Evolutionary conservation across 2,888 invertebrate species (phyloP), one percentile per base, ranked within the genome.

Genomic region (Acanthosepion lycidas): DNA sequence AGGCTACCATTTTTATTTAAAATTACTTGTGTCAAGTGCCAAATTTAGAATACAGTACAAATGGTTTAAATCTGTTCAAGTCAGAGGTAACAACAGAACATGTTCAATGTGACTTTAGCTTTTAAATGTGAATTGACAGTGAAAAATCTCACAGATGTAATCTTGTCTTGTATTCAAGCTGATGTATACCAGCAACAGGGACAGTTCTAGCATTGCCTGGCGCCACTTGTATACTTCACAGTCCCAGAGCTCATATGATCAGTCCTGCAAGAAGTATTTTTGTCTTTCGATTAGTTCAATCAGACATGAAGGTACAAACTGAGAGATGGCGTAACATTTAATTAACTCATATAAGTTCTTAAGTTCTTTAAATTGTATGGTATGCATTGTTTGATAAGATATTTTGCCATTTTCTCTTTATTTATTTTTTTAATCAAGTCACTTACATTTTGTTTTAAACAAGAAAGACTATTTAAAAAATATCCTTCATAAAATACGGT

Each of bases 291-390:
- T 78, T 78, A 33, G 78, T 78, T 78, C 78, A 15, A 5, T n/a
- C 78, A 78, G 78, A 78, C 78, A 78, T 78, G 78, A 78, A 78
- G 78, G 78, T 78, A 78, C 78, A 78, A 78, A 78, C 78, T 33
- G 78, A n/a, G 33, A n/a, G 78, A 78, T 78, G 33, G n/a, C 15
- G n/a, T n/a, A 78, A 78, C 78, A n/a, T n/a, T 78, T 78, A 78
- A 78, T 78, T 78, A 78, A 78, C 18, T 33, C 12, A 78, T 15
- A 33, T 78, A n/a, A 78, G 78, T 78, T 78, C 78, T 6, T 18
- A n/a, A n/a, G 78, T 78, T 78, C 78, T 78, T 78, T 8, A 33
- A 78, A 78, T 9, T 78, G n/a, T 9, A n/a, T n/a, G 78, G 78
- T 78, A 78, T 5, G 15, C 78, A n/a, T 78, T 12, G 78, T 78